Evolutionary conservation across 2,888 invertebrate species (phyloP), one percentile per base, ranked within the genome.

Genomic region (Apomyelois bistriatella): DNA sequence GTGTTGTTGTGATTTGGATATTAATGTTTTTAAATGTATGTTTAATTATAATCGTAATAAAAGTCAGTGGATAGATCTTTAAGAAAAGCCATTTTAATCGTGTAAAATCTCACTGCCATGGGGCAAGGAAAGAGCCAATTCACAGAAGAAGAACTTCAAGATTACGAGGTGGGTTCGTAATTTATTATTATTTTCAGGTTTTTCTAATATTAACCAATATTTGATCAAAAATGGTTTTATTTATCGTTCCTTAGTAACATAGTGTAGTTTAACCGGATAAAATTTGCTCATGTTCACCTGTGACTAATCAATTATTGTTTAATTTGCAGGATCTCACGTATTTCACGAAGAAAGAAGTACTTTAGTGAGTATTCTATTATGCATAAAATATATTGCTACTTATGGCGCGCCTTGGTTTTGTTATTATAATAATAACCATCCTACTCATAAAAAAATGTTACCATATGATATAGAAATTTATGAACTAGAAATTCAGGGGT

Each of bases 281-380:
- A 2, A 22, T 5, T 22, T 22, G 22, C 22, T 22, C 22, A 22
- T 22, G 22, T 5, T 22, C 22, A 22, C 5, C 22, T 35, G 35
- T 56, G 52, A 48, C 9, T 12, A 37, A n/a, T 5, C 10, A 7
- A 4, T 12, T 48, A 54, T 69, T 61, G 63, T 59, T 69, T 61
- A 69, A 61, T 57, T 91, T 92, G 48, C 85, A 97, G 96, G 98
- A 98, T 85, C 92, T 98, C 60, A 98, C 97, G 13, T 98, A 97
- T 84, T 98, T 98, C 78, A 96, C 96, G 0, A 96, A 96, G 74
- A 97, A 97, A 71, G 98, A 98, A 92, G 97, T 98, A 47, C 85
- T 98, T 58, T 94, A 94, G 97, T 97, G 90, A 94, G 95, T 94
- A 68, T 54, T n/a, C n/a, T n/a, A n/a, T n/a, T n/a, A n/a, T n/a